A percentile compares a stretch with the other conserved stretches of the same genome.
These are phyloP conservation scores for Engystomops pustulosus DNA, from an alignment of 2,113 vertebrate species.

Conservation along the genomic window DNA sequence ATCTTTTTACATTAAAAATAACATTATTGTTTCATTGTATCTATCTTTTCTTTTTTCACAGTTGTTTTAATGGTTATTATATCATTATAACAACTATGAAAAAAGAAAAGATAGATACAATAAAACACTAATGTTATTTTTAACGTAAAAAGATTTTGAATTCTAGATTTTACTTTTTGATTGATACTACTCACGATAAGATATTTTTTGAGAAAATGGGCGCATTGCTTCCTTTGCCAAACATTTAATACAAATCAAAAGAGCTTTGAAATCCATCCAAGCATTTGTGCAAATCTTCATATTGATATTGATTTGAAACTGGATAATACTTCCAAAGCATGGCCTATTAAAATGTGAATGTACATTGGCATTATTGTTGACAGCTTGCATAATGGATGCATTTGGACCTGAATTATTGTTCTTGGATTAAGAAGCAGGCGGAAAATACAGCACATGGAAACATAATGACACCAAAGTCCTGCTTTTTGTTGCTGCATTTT, in stretches of 20 bases:
- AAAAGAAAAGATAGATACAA: too few species aligned
- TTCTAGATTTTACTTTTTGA: not conserved
- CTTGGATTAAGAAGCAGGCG: not conserved
- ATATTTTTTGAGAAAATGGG: not conserved
- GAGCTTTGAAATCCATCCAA: not conserved
- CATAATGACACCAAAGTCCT: not conserved
- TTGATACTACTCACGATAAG: not conserved
- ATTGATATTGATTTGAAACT: slow-evolving; percentile 5
- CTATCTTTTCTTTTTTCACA: too few species aligned
- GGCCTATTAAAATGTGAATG: slow-evolving; percentile 11
- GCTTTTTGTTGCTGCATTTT: not conserved
- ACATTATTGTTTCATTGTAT: too few species aligned
- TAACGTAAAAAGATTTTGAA: too few species aligned
- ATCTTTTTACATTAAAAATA: too few species aligned
- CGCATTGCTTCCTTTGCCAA: not conserved
- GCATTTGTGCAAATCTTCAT: not conserved
- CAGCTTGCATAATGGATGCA: slow-evolving; percentile 16
- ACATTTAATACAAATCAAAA: not conserved
- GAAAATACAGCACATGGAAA: not conserved
- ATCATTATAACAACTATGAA: too few species aligned
- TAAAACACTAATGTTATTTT: too few species aligned
- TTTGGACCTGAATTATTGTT: slow-evolving; percentile 10
- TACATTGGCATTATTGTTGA: slow-evolving; percentile 22
- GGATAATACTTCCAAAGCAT: not conserved
- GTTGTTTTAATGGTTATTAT: too few species aligned